Evolutionary conservation across 2,797 vertebrate genomes (phyloP).

Genomic region (Sebastes glaucus): DNA sequence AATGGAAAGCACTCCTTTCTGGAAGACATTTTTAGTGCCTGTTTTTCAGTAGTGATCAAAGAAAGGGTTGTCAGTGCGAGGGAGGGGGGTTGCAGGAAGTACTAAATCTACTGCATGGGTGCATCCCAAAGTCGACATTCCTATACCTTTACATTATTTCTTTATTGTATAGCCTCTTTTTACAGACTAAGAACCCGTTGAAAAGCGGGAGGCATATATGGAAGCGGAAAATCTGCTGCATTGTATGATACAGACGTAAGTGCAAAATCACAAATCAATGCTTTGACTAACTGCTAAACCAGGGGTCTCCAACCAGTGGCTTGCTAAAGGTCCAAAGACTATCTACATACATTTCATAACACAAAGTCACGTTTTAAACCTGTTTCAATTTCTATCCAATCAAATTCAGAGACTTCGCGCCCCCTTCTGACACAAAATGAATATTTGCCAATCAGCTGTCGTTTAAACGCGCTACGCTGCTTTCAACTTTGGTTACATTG

Average conservation of each 20-base stretch:
- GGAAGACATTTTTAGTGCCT: slow-evolving; percentile 79
- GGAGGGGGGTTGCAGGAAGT: slow-evolving; percentile 10
- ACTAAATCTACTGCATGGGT: slow-evolving; percentile 38
- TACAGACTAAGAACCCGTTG: slow-evolving; percentile 3
- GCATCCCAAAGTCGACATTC: slow-evolving; percentile 19
- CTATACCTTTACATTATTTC: background rate
- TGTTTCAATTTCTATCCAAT: too few relatives aligned
- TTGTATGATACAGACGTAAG: slow-evolving; percentile 21
- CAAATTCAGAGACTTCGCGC: background rate
- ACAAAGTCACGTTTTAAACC: too few relatives aligned
- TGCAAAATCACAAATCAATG: slow-evolving; percentile 23
- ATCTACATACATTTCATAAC: too few relatives aligned
- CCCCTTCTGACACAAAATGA: too few relatives aligned
- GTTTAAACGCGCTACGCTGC: too few relatives aligned
- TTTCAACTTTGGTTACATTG: too few relatives aligned
- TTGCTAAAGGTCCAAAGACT: too few relatives aligned
- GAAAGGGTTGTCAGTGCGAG: slow-evolving; percentile 38
- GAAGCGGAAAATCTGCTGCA: slow-evolving; percentile 32
- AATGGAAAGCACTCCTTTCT: slow-evolving; percentile 56
- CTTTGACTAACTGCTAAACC: background rate
- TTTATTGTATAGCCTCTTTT: slow-evolving; percentile 37
- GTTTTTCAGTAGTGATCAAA: slow-evolving; percentile 44
- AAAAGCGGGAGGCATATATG: slow-evolving; percentile 14
- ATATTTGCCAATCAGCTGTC: too few relatives aligned
- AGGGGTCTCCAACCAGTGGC: too few relatives aligned